Evolutionary conservation across 2,113 vertebrate species (phyloP).

Genomic region (Cepphus grylle): DNA sequence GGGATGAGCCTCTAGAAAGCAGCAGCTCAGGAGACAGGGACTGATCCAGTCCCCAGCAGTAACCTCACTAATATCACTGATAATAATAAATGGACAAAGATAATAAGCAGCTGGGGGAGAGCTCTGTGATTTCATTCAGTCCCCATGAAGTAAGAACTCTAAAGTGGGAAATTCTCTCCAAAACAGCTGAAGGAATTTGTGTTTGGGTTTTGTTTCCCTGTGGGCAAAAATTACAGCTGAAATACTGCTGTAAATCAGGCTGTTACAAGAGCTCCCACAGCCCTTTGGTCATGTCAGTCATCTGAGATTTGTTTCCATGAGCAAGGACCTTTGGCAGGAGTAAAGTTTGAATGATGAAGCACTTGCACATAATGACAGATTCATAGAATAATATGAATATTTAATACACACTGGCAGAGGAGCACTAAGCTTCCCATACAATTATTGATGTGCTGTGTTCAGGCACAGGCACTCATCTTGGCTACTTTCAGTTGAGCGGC

Average conservation of each 20-base stretch:
- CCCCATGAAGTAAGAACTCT: neutral
- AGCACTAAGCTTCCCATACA: neutral
- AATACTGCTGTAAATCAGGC: neutral
- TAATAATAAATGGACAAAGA: neutral
- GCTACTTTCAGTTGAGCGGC: neutral
- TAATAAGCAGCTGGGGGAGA: neutral
- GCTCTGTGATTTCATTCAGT: neutral
- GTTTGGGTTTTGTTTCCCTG: neutral
- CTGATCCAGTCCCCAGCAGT: neutral
- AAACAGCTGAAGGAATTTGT: neutral
- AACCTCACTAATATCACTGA: neutral
- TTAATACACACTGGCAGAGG: neutral
- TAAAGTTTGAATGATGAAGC: conserved; percentile 9
- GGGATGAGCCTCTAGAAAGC: neutral
- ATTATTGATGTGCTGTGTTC: neutral
- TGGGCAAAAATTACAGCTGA: neutral
- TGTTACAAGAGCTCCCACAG: neutral
- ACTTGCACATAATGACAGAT: conserved; percentile 8
- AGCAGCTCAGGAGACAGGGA: neutral
- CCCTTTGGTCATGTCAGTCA: conserved; percentile 8
- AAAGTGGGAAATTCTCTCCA: neutral
- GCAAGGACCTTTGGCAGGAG: conserved; percentile 15
- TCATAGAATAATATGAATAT: conserved; percentile 30
- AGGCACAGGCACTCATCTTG: neutral
- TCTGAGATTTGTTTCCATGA: neutral